Conservation (phyloP, 2,888 invertebrate genomes). For the Harpagoxenus sublaevis region DNA sequence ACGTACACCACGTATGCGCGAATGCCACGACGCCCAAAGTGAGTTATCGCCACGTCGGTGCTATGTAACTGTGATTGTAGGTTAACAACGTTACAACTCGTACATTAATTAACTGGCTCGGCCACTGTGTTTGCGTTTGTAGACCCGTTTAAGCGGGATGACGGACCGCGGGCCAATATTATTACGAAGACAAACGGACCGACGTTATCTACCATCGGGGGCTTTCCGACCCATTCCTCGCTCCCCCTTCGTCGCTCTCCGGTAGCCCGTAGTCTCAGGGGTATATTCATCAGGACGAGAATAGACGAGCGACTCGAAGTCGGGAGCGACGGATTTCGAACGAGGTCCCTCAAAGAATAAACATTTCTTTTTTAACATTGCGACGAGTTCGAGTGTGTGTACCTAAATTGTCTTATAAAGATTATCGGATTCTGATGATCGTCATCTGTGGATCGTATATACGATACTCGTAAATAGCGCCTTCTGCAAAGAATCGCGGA, state of each 20-base stretch:
- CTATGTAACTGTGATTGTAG: constrained; percentile 68
- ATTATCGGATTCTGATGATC: constrained; percentile 32
- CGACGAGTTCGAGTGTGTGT: not conserved
- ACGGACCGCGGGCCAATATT: constrained; percentile 74
- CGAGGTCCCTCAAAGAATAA: constrained; percentile 12
- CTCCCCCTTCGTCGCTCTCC: constrained; percentile 47
- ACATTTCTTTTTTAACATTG: not conserved
- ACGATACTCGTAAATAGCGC: constrained; percentile 18
- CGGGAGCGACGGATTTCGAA: constrained; percentile 44
- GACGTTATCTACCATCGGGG: constrained; percentile 78
- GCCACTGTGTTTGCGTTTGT: constrained; percentile 77
- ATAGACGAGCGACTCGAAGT: constrained; percentile 65
- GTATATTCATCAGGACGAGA: constrained; percentile 78
- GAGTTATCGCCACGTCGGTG: constrained; percentile 49
- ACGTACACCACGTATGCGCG: constrained; percentile 13
- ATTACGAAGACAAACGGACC: constrained; percentile 80
- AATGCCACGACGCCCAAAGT: constrained; percentile 22
- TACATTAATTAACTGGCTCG: constrained; percentile 79
- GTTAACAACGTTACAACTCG: constrained; percentile 78
- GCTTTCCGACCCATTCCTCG: constrained; percentile 68
- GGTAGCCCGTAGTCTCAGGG: constrained; percentile 56
- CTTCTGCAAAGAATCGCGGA: too few relatives aligned
- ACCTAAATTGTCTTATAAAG: not conserved
- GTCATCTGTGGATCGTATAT: too few relatives aligned
- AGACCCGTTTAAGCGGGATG: constrained; percentile 71